Conservation (phyloP, 2,888 invertebrate genomes). For the Caenorhabditis sulstoni region DNA sequence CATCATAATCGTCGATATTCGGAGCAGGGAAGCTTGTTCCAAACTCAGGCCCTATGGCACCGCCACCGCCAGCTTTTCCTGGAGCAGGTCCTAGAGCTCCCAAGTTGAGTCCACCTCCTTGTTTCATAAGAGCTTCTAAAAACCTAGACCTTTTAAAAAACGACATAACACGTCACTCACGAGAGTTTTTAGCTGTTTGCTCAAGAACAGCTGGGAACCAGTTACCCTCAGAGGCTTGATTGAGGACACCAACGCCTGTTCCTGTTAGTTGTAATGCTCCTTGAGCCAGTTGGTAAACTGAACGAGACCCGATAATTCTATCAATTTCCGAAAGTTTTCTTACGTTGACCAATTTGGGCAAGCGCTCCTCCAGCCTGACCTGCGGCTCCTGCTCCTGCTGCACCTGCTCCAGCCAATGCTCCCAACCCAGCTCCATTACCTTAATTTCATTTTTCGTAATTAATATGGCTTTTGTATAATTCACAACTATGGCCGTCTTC, state of each 20-base stretch:
- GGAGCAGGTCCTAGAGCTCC: conserved; percentile 59
- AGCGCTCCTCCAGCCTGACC: conserved; percentile 73
- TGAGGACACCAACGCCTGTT: conserved; percentile 78
- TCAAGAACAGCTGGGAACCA: conserved; percentile 79
- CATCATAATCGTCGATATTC: conserved; percentile 66
- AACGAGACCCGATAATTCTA: conserved; percentile 29
- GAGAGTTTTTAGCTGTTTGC: conserved; percentile 63
- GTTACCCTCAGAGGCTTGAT: conserved; percentile 76
- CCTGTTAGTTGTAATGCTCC: conserved; percentile 77
- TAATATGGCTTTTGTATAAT: no score
- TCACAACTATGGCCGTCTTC: background rate
- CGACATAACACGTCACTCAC: conserved; percentile 15
- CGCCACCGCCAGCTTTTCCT: conserved; percentile 33
- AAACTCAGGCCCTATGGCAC: conserved; percentile 63
- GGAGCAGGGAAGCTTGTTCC: conserved; percentile 70
- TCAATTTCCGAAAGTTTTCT: conserved; percentile 7
- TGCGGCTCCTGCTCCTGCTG: conserved; percentile 70
- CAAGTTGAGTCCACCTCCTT: conserved; percentile 51
- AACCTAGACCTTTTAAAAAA: background rate
- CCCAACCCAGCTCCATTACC: conserved; percentile 60
- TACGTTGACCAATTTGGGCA: conserved; percentile 72
- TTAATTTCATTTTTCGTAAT: background rate
- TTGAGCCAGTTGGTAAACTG: conserved; percentile 78
- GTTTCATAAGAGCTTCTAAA: conserved; percentile 56
- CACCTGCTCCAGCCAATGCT: conserved; percentile 70